Evolutionary conservation across 2,888 invertebrate species (phyloP).

Genomic region (Caenorhabditis parvicauda): DNA sequence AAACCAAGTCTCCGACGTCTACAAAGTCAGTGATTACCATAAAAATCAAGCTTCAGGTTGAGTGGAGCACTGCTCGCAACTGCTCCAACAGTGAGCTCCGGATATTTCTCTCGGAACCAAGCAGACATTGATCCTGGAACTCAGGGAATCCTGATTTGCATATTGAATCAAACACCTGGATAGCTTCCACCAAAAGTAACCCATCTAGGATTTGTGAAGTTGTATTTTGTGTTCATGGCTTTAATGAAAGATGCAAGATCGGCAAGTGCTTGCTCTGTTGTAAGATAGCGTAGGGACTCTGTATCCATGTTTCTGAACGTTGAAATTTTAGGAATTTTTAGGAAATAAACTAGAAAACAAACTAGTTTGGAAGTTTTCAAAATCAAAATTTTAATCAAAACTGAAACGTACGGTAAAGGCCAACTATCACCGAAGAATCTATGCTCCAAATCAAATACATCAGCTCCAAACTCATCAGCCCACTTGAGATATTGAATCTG

Average conservation of each 20-base stretch:
- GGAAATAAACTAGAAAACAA: neutral
- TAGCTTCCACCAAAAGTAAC: conserved; percentile 57
- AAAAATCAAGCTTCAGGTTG: conserved; percentile 43
- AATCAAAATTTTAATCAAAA: neutral
- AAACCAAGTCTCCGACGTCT: too few species aligned
- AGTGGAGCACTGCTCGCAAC: conserved; percentile 45
- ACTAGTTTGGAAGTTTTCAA: neutral
- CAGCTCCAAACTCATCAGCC: conserved; percentile 38
- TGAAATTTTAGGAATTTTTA: neutral
- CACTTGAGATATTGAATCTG: conserved; percentile 38
- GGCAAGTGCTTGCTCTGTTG: conserved; percentile 42
- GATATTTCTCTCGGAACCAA: conserved; percentile 49
- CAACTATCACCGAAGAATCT: conserved; percentile 44
- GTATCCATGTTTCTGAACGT: conserved; percentile 37
- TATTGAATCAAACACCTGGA: conserved; percentile 24
- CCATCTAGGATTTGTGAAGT: conserved; percentile 49
- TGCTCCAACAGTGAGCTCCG: conserved; percentile 41
- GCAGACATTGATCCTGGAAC: conserved; percentile 42
- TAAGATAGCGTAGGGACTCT: conserved; percentile 25
- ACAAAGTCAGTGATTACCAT: conserved; percentile 18
- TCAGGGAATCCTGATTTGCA: neutral
- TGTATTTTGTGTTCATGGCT: conserved; percentile 37
- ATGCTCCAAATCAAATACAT: conserved; percentile 44
- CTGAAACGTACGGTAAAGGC: conserved; percentile 26
- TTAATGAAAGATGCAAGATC: conserved; percentile 44